Evolutionary conservation across 64 coral and sea anemone genomes (phyloP), one percentile per base, ranked within the genome.

Genomic region (Dendrophyllia cribrosa): DNA sequence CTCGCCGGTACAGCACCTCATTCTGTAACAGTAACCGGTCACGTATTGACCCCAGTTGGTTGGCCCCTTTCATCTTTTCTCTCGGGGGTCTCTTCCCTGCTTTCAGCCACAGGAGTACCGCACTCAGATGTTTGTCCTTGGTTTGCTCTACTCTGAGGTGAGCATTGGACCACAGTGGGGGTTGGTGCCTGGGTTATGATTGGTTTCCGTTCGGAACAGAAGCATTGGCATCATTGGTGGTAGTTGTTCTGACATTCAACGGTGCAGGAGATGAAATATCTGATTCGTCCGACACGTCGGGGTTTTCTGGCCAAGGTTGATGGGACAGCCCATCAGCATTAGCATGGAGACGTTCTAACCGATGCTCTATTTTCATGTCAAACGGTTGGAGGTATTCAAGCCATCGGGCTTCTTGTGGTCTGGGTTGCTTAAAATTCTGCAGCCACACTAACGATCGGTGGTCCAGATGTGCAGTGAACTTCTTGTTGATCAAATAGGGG

Each of bases 301-400:
- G 34, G 1, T 76, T 46, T 76, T 71, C 77, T n/a, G 19, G 12
- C 0, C 55, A 93, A 13, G 82, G 73, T 52, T 43, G 52, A 51
- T 82, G 17, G 23, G 82, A 93, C 15, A 87, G 59, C 0, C 75
- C 85, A 83, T 89, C 92, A 46, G 92, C 86, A 70, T 94, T 94
- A 13, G 65, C 22, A 58, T 89, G 92, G 8, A 51, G 10, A 23
- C 44, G 26, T 3, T 77, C 92, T 49, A 79, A 45, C 17, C 67
- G 86, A 48, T 89, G 75, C 34, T 34, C 34, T 34, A 34, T 34
- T 34, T 34, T 34, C 34, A 34, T 34, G 34, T 34, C 34, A 34
- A 34, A 34, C 34, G 0, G 34, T 34, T 1, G 2, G 34, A 34
- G 34, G 34, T 34, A 34, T 34, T 34, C 34, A 34, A 34, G 34